phyloP scores from a whole-genome alignment of 1,140 invertebrate species.

The Bombyx mandarina region DNA sequence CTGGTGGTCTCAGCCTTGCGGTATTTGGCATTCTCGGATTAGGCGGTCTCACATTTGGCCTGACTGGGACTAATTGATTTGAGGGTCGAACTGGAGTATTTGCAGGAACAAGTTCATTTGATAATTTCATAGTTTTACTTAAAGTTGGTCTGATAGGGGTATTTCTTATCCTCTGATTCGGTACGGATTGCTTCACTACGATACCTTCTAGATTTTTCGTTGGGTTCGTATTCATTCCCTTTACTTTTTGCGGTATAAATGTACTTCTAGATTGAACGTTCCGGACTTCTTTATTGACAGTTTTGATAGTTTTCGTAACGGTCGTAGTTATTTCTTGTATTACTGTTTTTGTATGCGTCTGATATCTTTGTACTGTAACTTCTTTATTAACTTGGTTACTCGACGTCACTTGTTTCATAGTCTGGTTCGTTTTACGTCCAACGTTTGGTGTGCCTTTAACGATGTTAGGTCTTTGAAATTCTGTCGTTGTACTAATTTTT shows the following conservation, averaged over 20 bases:
- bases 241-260: constrained; percentile 28
- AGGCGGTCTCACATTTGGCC: constrained; percentile 19
- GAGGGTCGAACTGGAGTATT: constrained; percentile 8
- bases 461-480: no score
- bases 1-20: constrained; percentile 23
- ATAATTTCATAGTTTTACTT: constrained; percentile 17
- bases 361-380: constrained; percentile 52
- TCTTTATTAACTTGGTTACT: constrained; percentile 45
- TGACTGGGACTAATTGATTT: constrained; percentile 30
- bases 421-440: no score
- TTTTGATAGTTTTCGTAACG: constrained; percentile 60
- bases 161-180: constrained; percentile 31
- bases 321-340: constrained; percentile 64
- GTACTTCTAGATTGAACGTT: constrained; percentile 39
- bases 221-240: constrained; percentile 22
- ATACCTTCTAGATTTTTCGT: constrained; percentile 30
- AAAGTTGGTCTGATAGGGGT: constrained; percentile 15
- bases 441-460: no score
- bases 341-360: constrained; percentile 45
- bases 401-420: constrained; percentile 4
- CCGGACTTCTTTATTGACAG: constrained; percentile 42
- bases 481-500: no score
- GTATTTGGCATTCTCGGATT: constrained; percentile 22
- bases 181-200: constrained; percentile 24
- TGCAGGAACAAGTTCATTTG: constrained; percentile 18